phyloP scores from a whole-genome alignment of 2,113 vertebrate species.

The Sinocyclocheilus rhinocerous region DNA sequence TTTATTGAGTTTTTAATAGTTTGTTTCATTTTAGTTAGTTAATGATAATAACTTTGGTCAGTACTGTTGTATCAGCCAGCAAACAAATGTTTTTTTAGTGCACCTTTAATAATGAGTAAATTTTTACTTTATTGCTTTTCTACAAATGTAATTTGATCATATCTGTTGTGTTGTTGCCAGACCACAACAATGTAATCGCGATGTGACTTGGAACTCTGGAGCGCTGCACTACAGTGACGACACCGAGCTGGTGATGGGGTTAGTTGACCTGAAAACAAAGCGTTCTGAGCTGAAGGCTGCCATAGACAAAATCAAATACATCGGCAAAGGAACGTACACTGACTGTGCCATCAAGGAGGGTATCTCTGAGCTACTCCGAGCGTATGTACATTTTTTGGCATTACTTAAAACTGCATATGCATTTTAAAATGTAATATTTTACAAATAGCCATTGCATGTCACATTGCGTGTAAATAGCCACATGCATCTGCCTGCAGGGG shows the following conservation, averaged over 20 bases:
- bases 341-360: constrained; percentile 95
- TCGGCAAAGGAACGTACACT: constrained; percentile 94
- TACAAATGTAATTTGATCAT: not conserved
- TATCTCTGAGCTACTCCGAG: constrained; percentile 83
- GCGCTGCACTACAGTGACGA: constrained; percentile 96
- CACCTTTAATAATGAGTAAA: not conserved
- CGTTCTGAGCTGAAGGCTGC: constrained; percentile 71
- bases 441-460: not conserved
- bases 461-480: not conserved
- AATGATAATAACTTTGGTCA: too few relatives aligned
- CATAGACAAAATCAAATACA: constrained; percentile 79
- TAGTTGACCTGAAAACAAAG: constrained; percentile 71
- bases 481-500: constrained; percentile 75
- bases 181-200: constrained; percentile 87
- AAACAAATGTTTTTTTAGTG: not conserved
- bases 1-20: too few relatives aligned
- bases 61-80: too few relatives aligned
- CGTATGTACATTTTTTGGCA: constrained; percentile 66
- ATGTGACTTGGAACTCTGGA: constrained; percentile 89
- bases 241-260: constrained; percentile 77
- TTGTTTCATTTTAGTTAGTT: too few relatives aligned
- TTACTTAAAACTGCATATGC: not conserved
- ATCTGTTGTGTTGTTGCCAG: constrained; percentile 63
- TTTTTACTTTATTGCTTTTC: not conserved
- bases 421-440: not conserved